Evolutionary conservation across 2,113 vertebrate species (phyloP).

Genomic region (Martes martes): DNA sequence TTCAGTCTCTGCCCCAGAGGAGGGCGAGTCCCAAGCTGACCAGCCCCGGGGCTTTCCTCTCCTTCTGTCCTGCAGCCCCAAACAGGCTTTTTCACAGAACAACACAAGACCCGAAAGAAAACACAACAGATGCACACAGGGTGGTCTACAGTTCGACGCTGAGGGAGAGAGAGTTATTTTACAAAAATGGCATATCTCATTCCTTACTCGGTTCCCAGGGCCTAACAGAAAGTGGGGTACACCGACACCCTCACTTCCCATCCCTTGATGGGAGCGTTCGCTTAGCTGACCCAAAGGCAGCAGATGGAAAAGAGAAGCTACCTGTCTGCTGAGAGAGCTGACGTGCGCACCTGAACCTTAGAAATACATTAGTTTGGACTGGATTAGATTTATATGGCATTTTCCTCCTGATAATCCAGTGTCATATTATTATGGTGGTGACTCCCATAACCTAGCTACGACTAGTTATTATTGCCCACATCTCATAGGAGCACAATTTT

Average conservation of each 20-base stretch:
- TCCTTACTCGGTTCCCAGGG: background rate
- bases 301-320: no score
- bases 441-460: background rate
- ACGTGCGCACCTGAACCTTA: background rate
- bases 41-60: background rate
- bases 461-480: background rate
- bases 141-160: background rate
- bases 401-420: background rate
- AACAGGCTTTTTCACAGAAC: background rate
- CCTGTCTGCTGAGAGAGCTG: background rate
- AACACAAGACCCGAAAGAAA: background rate
- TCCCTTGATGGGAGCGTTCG: background rate
- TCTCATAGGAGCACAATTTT: background rate
- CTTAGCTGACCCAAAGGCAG: background rate
- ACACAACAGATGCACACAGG: background rate
- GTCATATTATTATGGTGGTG: background rate
- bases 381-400: background rate
- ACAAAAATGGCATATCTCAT: background rate
- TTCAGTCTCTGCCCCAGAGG: background rate
- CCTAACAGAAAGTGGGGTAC: no score
- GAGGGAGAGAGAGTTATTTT: background rate
- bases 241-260: fast-evolving
- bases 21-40: background rate
- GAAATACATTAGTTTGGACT: background rate
- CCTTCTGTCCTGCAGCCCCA: background rate